Conservation (phyloP, 2,888 invertebrate species). For the Protodeltote pygarga region DNA sequence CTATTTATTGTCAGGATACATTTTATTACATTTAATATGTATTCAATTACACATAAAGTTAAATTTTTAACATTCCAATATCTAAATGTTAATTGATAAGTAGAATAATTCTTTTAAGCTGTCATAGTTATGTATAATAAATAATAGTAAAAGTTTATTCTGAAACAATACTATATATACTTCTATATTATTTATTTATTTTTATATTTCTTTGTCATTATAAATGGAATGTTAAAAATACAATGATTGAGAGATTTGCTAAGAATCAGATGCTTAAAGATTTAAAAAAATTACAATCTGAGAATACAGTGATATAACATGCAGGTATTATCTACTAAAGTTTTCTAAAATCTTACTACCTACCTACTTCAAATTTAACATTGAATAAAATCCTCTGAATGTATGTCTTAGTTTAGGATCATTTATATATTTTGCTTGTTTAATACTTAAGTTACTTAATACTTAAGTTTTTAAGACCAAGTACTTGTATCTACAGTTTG, state of each 20-base stretch:
- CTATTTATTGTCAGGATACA: conserved; percentile 75
- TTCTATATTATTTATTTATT: too few species aligned
- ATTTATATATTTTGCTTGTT: not conserved
- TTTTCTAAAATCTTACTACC: conserved; percentile 27
- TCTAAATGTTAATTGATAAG: conserved; percentile 3
- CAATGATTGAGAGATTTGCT: conserved; percentile 9
- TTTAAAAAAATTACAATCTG: conserved; percentile 24
- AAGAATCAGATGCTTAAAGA: conserved; percentile 36
- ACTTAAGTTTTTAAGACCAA: too few species aligned
- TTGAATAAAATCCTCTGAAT: conserved; percentile 10
- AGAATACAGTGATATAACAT: conserved; percentile 6
- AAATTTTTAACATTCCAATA: conserved; percentile 49
- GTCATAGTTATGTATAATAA: conserved; percentile 1
- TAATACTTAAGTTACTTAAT: too few species aligned
- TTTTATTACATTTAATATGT: conserved; percentile 42
- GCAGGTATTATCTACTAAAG: conserved; percentile 13
- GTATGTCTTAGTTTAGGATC: not conserved
- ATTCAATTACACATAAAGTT: too few species aligned
- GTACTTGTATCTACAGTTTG: too few species aligned
- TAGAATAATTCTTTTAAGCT: not conserved
- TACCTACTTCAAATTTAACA: conserved; percentile 13
- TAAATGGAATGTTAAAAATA: conserved; percentile 55
- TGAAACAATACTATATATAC: too few species aligned
- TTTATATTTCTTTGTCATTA: conserved; percentile 12
- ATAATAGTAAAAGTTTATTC: not conserved